Base-by-base conservation (phyloP, 2,888 invertebrate species). In the Acronicta leporina region DNA sequence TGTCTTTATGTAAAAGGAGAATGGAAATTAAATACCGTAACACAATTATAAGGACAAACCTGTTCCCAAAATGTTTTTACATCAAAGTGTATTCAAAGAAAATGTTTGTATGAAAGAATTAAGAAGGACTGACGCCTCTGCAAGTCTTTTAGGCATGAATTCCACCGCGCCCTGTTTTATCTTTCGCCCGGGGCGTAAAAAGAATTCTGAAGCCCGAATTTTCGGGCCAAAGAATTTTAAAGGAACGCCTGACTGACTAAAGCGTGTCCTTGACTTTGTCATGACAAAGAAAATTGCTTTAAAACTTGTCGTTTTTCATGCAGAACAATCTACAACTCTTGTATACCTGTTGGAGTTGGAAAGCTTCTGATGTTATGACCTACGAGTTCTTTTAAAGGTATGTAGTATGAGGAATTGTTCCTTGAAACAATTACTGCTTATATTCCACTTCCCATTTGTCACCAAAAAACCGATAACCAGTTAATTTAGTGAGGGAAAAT, bases 21-120 rank as follows among this genome's bases (percentile, higher is more conserved):
- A 77, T 71, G 62, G 11, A 56, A 43, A 75, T 73, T 63, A 76
- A 70, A 75, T 70, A 60, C 47, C 57, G 38, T 15, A 50, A 62
- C 46, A 68, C 30, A 62, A 65, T 59, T 50, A 64, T 38, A 30
- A 27, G 43, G 44, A 47, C 46, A 63, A 49, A 49, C n/a, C 33
- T 33, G 15, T 33, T 15, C 41, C 1, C 16, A 16, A 35, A 27
- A 15, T 35, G 35, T 15, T 51, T 15, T 65, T 33, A 53, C 35
- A 11, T 44, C 27, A 43, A 47, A 63, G 27, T 42, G 33, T 46
- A 52, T 45, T 45, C 8, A 16, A 14, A 11, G 11, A 44, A 51
- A 66, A 52, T 60, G 47, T 44, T 56, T 60, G 25, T 43, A 30
- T 27, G 51, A 61, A 69, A 15, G 16, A 52, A 51, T 69, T 57